Conservation (phyloP, 2,888 invertebrate species). For the Uloborus plumipes region DNA sequence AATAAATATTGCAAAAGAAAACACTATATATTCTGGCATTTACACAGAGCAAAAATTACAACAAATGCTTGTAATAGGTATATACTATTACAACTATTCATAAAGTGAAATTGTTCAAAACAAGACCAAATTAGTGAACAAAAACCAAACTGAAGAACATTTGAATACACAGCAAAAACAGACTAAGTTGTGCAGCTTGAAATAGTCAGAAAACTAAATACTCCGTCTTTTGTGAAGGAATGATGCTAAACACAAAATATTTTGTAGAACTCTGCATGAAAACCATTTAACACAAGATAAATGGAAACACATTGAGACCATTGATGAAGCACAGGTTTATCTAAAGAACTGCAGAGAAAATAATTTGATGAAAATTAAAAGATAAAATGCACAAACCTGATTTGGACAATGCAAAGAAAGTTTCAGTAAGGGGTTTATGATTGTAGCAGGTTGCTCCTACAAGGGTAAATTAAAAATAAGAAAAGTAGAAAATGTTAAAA, state of each 20-base stretch:
- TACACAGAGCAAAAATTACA: too few relatives aligned
- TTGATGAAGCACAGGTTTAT: slow-evolving; percentile 12
- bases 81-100: neutral
- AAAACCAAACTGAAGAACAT: neutral
- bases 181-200: neutral
- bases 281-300: slow-evolving; percentile 5
- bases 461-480: slow-evolving; percentile 6
- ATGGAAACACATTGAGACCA: slow-evolving; percentile 2
- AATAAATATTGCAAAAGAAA: neutral
- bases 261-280: slow-evolving; percentile 4
- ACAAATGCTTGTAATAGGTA: too few relatives aligned
- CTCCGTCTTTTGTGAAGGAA: slow-evolving; percentile 6
- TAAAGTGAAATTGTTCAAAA: slow-evolving; percentile 3
- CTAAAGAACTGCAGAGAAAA: neutral
- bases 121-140: neutral
- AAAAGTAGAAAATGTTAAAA: slow-evolving; percentile 10
- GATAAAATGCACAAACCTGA: slow-evolving; percentile 16
- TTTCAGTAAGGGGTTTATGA: slow-evolving; percentile 20
- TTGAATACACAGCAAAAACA: slow-evolving; percentile 6
- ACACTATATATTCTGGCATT: neutral
- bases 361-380: neutral
- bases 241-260: neutral
- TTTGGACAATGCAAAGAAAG: slow-evolving; percentile 8
- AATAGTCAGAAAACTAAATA: slow-evolving; percentile 4
- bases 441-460: slow-evolving; percentile 11